These are phyloP conservation scores for Priocnemis perturbator DNA, from an alignment of 2,888 invertebrate genomes.

Conservation along the genomic window DNA sequence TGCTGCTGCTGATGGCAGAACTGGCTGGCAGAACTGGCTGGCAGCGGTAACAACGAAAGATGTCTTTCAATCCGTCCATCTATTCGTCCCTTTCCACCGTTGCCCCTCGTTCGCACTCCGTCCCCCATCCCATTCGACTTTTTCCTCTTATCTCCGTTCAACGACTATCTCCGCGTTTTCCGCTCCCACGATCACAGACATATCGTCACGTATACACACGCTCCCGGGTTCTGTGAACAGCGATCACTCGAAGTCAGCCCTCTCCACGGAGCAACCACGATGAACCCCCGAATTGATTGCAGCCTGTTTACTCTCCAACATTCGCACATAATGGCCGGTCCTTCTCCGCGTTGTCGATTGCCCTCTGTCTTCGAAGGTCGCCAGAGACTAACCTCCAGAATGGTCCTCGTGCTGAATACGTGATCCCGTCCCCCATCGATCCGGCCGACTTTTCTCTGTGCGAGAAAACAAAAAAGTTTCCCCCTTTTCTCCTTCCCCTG, in stretches of 20 bases:
- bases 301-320: conserved; percentile 60
- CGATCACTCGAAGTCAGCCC: conserved; percentile 56
- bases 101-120: not conserved
- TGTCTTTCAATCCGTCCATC: conserved; percentile 1
- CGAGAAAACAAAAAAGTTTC: not conserved
- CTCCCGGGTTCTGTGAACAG: conserved; percentile 41
- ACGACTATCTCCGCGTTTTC: not conserved
- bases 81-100: not conserved
- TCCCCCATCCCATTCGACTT: too few relatives aligned
- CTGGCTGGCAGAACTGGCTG: not conserved
- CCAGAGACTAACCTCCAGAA: conserved; percentile 18
- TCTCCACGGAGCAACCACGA: conserved; percentile 49
- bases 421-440: conserved; percentile 10
- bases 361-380: conserved; percentile 47
- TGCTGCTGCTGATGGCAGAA: not conserved
- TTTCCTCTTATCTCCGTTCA: not conserved
- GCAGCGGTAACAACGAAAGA: not conserved
- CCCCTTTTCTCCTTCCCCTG: not conserved
- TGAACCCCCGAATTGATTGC: conserved; percentile 64
- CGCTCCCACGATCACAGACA: not conserved
- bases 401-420: conserved; percentile 5
- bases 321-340: conserved; percentile 54
- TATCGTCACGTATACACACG: conserved; percentile 31
- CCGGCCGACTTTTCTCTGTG: not conserved
- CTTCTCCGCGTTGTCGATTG: conserved; percentile 48